These are phyloP conservation scores for Drosophila pseudotalamancana DNA, from an alignment of 2,888 invertebrate species.

Conservation along the genomic window DNA sequence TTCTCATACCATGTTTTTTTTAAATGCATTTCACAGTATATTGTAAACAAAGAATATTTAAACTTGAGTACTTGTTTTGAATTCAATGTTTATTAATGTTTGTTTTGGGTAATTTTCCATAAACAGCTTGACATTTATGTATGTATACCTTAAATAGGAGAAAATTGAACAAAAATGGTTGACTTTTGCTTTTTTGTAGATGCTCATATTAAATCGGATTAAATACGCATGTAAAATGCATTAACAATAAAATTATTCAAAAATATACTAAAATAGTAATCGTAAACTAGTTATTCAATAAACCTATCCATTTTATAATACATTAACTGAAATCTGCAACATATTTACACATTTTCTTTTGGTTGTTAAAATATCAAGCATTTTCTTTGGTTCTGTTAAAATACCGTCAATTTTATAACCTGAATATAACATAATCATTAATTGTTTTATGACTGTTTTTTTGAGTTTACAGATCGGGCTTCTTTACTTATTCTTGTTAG, in stretches of 20 bases:
- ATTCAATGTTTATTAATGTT: too few relatives aligned
- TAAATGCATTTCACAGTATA: too few relatives aligned
- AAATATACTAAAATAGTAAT: conserved; percentile 32
- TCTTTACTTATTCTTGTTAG: conserved; percentile 86
- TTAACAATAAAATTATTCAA: conserved; percentile 45
- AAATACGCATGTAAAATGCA: conserved; percentile 18
- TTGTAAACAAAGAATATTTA: too few relatives aligned
- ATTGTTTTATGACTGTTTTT: conserved; percentile 56
- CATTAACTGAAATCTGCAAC: conserved; percentile 28
- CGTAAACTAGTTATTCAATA: conserved; percentile 18
- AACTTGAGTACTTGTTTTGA: too few relatives aligned
- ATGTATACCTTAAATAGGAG: too few relatives aligned
- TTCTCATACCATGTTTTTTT: too few relatives aligned
- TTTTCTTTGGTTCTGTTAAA: conserved; percentile 30
- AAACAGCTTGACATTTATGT: too few relatives aligned
- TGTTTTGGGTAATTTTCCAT: too few relatives aligned
- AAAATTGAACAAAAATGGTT: too few relatives aligned
- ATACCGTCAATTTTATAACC: conserved; percentile 40
- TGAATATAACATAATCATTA: conserved; percentile 34
- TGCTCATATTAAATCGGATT: too few relatives aligned
- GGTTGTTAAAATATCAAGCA: conserved; percentile 26
- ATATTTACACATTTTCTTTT: conserved; percentile 32
- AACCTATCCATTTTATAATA: conserved; percentile 47
- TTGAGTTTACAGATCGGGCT: conserved; percentile 52
- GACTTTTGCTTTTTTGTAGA: too few relatives aligned